Base-by-base conservation (phyloP, 2,797 vertebrate species). In the Ibycter americanus region DNA sequence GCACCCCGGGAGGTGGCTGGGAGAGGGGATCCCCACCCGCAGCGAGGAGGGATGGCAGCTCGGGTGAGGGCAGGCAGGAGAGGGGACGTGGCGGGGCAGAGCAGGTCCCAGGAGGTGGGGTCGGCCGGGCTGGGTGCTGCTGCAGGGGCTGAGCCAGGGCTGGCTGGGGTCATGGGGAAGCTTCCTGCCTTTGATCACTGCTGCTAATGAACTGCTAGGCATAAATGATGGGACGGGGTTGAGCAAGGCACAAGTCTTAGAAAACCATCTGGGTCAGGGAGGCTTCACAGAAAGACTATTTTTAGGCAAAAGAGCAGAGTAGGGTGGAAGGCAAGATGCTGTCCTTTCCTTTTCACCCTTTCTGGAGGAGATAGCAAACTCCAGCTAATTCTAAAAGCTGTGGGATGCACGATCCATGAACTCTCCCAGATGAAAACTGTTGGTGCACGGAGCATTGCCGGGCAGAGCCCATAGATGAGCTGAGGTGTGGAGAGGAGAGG, bases 171-270 rank as follows among this genome's bases (percentile, higher is more conserved):
- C 73, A 55, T 12, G 63, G 47, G 54, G 55, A 77, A 65, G n/a
- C 55, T 77, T 93, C 86, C 90, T 92, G 92, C 76, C 87, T 92
- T 89, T 89, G 38, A 49, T 92, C 63, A 3, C 27, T 52, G 47
- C 58, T 67, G 66, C 14, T 76, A 71, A 65, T 67, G 44, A 78
- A 83, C 58, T 46, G 55, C 65, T 22, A 44, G 86, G 65, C 68
- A 36, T 49, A 29, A 81, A 44, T 0, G 1, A 42, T 58, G 65
- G 79, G 65, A 81, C 0, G 6, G 47, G 55, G 36, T 15, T 87
- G 89, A 55, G 66, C 66, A 73, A 77, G 47, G 40, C 62, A 44
- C 17, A n/a, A 63, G 34, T 12, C 32, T 79, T 62, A 25, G 19
- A 62, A 44, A 93, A 55, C 56, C 32, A n/a, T 23, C 21, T 5